A percentile compares a stretch with the other conserved stretches of the same genome.
These are phyloP conservation scores for Episyrphus balteatus DNA, from an alignment of 1,140 invertebrate genomes.

Conservation along the genomic window DNA sequence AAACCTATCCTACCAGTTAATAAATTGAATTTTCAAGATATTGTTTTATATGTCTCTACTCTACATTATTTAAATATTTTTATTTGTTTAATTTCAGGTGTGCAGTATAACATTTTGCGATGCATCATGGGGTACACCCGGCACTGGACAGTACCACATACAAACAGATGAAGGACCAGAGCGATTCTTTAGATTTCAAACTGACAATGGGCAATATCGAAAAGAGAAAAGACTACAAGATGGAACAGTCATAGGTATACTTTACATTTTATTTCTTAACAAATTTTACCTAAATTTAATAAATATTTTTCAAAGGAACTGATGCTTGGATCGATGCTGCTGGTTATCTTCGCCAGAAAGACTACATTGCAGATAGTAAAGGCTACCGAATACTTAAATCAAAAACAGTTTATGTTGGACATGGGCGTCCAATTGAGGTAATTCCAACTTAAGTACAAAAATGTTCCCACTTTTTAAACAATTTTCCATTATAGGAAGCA, in stretches of 20 bases:
- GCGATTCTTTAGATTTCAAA: constrained; percentile 75
- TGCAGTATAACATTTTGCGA: background rate
- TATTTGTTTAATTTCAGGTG: constrained; percentile 16
- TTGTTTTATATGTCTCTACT: too few relatives aligned
- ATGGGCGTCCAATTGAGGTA: constrained; percentile 49
- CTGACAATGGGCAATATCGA: constrained; percentile 74
- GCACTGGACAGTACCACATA: constrained; percentile 64
- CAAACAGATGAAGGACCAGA: constrained; percentile 85
- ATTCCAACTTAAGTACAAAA: background rate
- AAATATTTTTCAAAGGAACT: constrained; percentile 39
- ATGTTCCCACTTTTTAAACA: background rate
- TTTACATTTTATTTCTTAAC: background rate
- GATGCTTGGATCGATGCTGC: constrained; percentile 76
- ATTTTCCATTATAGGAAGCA: constrained; percentile 42
- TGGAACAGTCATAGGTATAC: constrained; percentile 61
- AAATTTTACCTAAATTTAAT: background rate
- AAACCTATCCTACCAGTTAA: too few relatives aligned
- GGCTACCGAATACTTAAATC: constrained; percentile 71
- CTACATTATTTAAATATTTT: background rate
- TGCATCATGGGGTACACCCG: constrained; percentile 18
- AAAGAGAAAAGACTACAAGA: constrained; percentile 76
- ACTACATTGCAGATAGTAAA: constrained; percentile 73
- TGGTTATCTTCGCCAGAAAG: constrained; percentile 66
- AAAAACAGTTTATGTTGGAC: constrained; percentile 66
- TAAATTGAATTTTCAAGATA: too few relatives aligned